phyloP scores from a whole-genome alignment of 2,113 vertebrate species.

The Pangasianodon gigas region DNA sequence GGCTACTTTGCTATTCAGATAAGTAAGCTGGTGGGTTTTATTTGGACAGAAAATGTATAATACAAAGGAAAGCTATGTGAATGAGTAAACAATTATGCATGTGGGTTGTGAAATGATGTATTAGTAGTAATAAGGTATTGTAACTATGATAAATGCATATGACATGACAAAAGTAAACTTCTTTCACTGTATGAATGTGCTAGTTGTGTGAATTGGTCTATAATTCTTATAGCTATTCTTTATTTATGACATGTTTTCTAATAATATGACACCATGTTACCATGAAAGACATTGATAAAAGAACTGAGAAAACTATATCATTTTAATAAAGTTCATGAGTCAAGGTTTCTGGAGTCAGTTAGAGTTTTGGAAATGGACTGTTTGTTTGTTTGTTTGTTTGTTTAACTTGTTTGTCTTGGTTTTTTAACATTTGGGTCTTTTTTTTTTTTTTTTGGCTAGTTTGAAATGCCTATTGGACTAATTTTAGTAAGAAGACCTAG shows the following conservation, averaged over 20 bases:
- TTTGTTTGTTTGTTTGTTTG: background rate
- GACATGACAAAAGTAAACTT: background rate
- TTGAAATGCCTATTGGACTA: background rate
- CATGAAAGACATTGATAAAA: background rate
- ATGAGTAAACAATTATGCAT: background rate
- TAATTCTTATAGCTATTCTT: background rate
- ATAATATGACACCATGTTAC: background rate
- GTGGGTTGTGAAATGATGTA: background rate
- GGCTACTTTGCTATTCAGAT: background rate
- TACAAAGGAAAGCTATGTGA: background rate
- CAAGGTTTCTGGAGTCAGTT: background rate
- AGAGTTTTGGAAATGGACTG: background rate
- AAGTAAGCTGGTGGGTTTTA: background rate
- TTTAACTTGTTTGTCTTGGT: no score
- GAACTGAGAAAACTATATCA: background rate
- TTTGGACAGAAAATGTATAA: background rate
- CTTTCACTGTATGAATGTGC: background rate
- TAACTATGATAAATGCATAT: background rate
- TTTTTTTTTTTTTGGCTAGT: background rate
- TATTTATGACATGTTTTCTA: background rate
- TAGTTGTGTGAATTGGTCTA: background rate
- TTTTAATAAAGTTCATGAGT: background rate
- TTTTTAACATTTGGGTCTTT: background rate
- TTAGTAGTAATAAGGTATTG: background rate
- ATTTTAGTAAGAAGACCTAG: background rate